Evolutionary conservation across 2,113 vertebrate genomes (phyloP), one percentile per base, ranked within the genome.

Genomic region (Lagopus leucura): DNA sequence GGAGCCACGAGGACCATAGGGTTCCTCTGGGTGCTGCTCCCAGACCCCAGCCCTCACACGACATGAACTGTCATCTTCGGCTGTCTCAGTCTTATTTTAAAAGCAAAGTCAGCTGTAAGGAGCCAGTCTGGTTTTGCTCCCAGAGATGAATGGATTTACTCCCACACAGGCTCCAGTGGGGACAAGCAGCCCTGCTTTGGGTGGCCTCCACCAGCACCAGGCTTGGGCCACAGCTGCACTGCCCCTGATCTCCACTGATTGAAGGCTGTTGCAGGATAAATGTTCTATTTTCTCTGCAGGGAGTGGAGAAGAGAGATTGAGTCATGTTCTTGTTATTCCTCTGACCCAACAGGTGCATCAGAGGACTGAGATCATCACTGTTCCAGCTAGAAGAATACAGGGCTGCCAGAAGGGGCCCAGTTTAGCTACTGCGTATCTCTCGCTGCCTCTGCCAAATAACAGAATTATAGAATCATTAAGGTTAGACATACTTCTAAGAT

Each of bases 281-380:
- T 19, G 43, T 65, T 43, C 20, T 67, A 58, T 30, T 92, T 81
- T 17, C 36, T 32, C 34, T 52, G 30, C 21, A 30, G 15, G 14
- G n/a, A 84, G n/a, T 10, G 36, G 57, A 78, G 32, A 30, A 69
- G 24, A 75, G 30, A 73, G 5, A 82, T 3, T 0, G 0, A 72
- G 13, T 52, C 60, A 57, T 12, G 4, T 57, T 43, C 40, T 38
- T 0, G 0, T 8, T 48, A 75, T 57, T 38, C 21, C 63, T 88
- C 72, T 92, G 69, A 65, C 17, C 92, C 57, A 61, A 24, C 15
- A 16, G 15, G 66, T 42, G 50, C 8, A 69, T 22, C 2, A 2
- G 58, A 75, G 32, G 27, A 57, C 16, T 19, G 70, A 78, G 32
- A 75, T 6, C 63, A 66, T 4, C 14, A 10, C 17, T n/a, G 54